Percentiles rank a stretch among this genome's conserved stretches.
phyloP scores from a whole-genome alignment of 2,888 invertebrate species.

The Adela reaumurella region DNA sequence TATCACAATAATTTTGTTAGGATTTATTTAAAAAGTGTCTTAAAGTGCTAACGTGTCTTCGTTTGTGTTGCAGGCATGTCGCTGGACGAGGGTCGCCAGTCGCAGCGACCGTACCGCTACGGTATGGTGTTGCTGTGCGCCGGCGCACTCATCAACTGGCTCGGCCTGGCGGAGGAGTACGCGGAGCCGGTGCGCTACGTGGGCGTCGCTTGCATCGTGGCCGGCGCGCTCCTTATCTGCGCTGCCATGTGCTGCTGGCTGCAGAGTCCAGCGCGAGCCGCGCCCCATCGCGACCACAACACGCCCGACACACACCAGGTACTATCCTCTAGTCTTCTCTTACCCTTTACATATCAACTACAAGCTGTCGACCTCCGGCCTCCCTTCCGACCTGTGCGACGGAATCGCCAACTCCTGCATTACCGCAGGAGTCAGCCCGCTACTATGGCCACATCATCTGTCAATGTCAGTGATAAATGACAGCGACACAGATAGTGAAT shows the following conservation, averaged over 20 bases:
- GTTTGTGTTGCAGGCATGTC: conserved; percentile 57
- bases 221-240: conserved; percentile 68
- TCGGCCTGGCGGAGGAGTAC: conserved; percentile 68
- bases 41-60: too few relatives aligned
- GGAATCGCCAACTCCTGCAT: too few relatives aligned
- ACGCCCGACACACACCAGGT: conserved; percentile 52
- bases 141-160: conserved; percentile 71
- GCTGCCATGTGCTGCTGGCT: conserved; percentile 75
- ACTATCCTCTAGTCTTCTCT: conserved; percentile 2
- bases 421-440: too few relatives aligned
- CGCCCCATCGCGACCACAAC: conserved; percentile 32
- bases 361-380: too few relatives aligned
- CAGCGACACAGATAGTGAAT: too few relatives aligned
- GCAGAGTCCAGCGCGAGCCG: conserved; percentile 49
- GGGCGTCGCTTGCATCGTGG: conserved; percentile 71
- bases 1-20: background rate
- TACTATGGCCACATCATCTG: too few relatives aligned
- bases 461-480: too few relatives aligned
- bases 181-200: conserved; percentile 70
- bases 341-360: too few relatives aligned
- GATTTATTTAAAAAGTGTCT: background rate
- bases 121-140: conserved; percentile 70
- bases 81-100: conserved; percentile 62
- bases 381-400: too few relatives aligned
- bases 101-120: conserved; percentile 69